A percentile compares a stretch with the other conserved stretches of the same genome.
phyloP scores from a whole-genome alignment of 2,888 invertebrate genomes.

The Pollenia labialis region DNA sequence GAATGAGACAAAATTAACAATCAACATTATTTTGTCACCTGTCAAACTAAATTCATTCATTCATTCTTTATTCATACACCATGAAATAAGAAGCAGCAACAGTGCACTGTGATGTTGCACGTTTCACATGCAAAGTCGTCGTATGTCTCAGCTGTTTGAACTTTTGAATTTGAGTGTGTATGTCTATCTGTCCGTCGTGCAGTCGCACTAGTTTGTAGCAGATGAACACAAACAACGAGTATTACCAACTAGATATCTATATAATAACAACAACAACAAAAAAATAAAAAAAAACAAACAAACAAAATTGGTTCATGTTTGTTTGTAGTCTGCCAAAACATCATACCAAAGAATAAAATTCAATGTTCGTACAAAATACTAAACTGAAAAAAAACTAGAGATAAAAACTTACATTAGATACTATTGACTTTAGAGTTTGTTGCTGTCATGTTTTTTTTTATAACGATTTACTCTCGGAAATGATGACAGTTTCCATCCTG shows the following conservation, averaged over 20 bases:
- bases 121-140: constrained; percentile 19
- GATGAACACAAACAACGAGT: neutral
- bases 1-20: constrained; percentile 68
- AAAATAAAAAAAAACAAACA: neutral
- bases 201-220: neutral
- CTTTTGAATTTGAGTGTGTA: neutral
- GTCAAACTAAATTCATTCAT: constrained; percentile 72
- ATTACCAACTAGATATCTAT: neutral
- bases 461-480: neutral
- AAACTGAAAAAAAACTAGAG: neutral
- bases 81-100: constrained; percentile 9
- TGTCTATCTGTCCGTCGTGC: neutral
- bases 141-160: constrained; percentile 5
- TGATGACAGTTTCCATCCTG: neutral
- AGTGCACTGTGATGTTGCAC: constrained; percentile 25
- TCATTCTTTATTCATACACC: constrained; percentile 55
- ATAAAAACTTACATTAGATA: constrained; percentile 43
- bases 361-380: constrained; percentile 17
- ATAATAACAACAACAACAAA: neutral
- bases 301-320: constrained; percentile 14
- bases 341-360: constrained; percentile 33
- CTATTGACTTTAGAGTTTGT: constrained; percentile 57
- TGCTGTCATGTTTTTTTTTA: constrained; percentile 62
- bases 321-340: constrained; percentile 31
- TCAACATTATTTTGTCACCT: constrained; percentile 74